These are phyloP conservation scores for Lasioglossum lativentre DNA, from an alignment of 2,888 invertebrate genomes.

Conservation along the genomic window DNA sequence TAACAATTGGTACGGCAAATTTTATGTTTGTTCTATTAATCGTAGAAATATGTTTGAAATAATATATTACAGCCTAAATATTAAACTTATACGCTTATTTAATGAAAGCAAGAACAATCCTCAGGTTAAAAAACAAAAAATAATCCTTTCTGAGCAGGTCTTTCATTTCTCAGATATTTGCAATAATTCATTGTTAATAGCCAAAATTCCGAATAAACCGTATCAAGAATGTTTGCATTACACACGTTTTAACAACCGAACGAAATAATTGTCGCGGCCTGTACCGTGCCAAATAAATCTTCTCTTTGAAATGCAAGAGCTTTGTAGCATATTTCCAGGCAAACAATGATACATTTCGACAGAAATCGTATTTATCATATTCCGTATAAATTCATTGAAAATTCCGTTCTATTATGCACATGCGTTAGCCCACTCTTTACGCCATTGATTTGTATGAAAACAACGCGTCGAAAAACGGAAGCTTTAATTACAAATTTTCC, in stretches of 20 bases:
- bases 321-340: background rate
- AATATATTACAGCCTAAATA: background rate
- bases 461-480: background rate
- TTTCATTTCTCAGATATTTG: background rate
- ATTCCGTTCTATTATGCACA: background rate
- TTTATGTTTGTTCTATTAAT: background rate
- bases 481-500: background rate
- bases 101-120: background rate
- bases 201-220: background rate
- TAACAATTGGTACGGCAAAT: background rate
- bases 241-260: background rate
- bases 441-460: background rate
- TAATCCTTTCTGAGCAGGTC: background rate
- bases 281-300: background rate
- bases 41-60: background rate
- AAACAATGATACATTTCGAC: background rate
- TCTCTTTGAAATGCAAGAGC: background rate
- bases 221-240: background rate
- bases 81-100: background rate
- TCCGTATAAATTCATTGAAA: background rate
- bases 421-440: background rate
- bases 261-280: background rate
- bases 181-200: background rate
- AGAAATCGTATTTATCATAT: background rate
- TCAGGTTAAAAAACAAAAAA: background rate